Percentiles rank a stretch among this genome's conserved stretches.
These are phyloP conservation scores for Neotoxoptera formosana DNA, from an alignment of 1,140 invertebrate genomes.

Conservation along the genomic window DNA sequence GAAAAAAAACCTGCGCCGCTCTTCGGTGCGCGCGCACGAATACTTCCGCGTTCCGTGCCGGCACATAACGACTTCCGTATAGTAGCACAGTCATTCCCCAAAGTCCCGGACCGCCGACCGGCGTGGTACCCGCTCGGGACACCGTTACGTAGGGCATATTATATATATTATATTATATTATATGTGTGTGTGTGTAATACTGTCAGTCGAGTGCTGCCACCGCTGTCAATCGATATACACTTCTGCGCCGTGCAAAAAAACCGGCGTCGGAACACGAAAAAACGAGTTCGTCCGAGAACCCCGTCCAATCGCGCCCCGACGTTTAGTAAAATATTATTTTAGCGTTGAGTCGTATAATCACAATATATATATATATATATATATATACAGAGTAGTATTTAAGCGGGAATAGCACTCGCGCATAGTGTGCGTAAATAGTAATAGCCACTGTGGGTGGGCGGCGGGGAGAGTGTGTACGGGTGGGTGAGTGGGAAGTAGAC, in stretches of 20 bases:
- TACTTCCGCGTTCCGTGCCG: conserved; percentile 11
- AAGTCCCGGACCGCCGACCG: not conserved
- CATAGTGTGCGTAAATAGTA: not conserved
- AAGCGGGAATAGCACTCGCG: not conserved
- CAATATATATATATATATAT: not conserved
- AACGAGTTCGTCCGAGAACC: not conserved
- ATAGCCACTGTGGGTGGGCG: not conserved
- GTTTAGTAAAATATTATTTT: not conserved
- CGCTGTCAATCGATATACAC: not conserved
- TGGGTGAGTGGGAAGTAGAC: not conserved
- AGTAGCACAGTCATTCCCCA: not conserved
- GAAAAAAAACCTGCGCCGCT: not conserved
- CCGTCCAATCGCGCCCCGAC: not conserved
- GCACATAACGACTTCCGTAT: conserved; percentile 2
- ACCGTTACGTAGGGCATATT: not conserved
- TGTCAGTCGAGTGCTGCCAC: not conserved
- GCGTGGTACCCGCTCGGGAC: not conserved
- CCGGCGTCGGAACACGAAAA: not conserved
- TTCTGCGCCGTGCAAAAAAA: not conserved
- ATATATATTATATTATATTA: not conserved
- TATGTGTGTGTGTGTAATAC: not conserved
- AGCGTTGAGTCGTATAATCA: not conserved
- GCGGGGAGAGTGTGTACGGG: not conserved
- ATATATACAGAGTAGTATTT: not conserved
- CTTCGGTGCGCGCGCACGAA: not conserved